These are phyloP conservation scores for Eurystomus gularis DNA, from an alignment of 2,113 vertebrate species.

Conservation along the genomic window DNA sequence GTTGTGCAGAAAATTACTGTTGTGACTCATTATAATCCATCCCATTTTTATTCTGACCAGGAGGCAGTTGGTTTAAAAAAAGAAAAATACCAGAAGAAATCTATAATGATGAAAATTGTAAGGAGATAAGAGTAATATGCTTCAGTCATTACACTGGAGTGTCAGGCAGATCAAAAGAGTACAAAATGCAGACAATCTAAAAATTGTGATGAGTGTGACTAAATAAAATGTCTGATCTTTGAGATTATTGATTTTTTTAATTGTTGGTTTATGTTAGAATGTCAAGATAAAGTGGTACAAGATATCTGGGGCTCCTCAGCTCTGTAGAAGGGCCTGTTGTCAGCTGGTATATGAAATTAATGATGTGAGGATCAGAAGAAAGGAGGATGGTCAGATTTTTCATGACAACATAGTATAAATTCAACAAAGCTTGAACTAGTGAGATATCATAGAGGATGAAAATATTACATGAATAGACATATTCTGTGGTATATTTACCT, in stretches of 20 bases:
- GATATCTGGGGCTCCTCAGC: neutral
- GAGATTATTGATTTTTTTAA: neutral
- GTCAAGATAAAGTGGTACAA: neutral
- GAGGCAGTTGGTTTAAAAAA: neutral
- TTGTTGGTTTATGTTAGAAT: neutral
- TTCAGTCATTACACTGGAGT: neutral
- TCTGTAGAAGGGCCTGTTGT: neutral
- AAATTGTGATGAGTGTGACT: neutral
- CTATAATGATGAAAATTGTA: neutral
- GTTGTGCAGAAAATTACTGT: neutral
- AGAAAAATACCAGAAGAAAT: neutral
- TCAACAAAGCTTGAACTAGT: neutral
- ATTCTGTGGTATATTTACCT: neutral
- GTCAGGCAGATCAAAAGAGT: neutral
- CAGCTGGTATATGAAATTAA: neutral
- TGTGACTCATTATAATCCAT: neutral
- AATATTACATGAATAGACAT: neutral
- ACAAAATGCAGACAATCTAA: neutral
- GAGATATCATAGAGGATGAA: neutral
- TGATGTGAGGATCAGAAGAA: neutral
- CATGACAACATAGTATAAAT: neutral
- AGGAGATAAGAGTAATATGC: neutral
- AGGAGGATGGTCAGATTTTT: neutral
- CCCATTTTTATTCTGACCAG: neutral
- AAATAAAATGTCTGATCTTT: neutral